Percentiles rank a stretch among this genome's conserved stretches.
These are phyloP conservation scores for Druon quercuslanigerum DNA, from an alignment of 1,140 invertebrate species.

Conservation along the genomic window DNA sequence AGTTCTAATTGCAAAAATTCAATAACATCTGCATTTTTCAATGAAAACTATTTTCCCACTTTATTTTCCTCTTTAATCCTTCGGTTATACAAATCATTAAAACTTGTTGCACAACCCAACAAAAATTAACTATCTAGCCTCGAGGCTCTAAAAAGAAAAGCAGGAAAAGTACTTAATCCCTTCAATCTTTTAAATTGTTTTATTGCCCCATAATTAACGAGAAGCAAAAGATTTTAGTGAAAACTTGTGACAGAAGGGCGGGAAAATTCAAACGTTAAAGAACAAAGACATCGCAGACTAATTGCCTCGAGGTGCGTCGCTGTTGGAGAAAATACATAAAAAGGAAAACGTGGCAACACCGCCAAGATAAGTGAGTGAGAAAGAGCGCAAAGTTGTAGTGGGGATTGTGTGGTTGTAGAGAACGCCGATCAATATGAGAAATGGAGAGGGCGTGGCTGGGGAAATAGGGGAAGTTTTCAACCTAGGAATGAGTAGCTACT, in stretches of 20 bases:
- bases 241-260: neutral
- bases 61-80: too few species aligned
- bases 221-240: neutral
- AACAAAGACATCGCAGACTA: constrained; percentile 5
- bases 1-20: too few species aligned
- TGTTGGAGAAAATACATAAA: neutral
- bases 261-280: constrained; percentile 8
- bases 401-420: constrained; percentile 40
- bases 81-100: too few species aligned
- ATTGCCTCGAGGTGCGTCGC: constrained; percentile 12
- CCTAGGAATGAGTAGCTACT: constrained; percentile 35
- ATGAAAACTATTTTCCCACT: too few species aligned
- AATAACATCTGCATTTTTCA: too few species aligned
- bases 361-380: constrained; percentile 28
- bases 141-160: too few species aligned
- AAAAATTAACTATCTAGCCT: too few species aligned
- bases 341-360: constrained; percentile 51
- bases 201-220: neutral
- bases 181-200: neutral
- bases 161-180: neutral
- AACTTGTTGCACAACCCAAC: too few species aligned
- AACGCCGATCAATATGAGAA: constrained; percentile 68
- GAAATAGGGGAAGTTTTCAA: constrained; percentile 55
- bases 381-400: constrained; percentile 36
- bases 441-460: constrained; percentile 65